Evolutionary conservation across 2,113 vertebrate genomes (phyloP), one percentile per base, ranked within the genome.

Genomic region (Charadrius vociferus): DNA sequence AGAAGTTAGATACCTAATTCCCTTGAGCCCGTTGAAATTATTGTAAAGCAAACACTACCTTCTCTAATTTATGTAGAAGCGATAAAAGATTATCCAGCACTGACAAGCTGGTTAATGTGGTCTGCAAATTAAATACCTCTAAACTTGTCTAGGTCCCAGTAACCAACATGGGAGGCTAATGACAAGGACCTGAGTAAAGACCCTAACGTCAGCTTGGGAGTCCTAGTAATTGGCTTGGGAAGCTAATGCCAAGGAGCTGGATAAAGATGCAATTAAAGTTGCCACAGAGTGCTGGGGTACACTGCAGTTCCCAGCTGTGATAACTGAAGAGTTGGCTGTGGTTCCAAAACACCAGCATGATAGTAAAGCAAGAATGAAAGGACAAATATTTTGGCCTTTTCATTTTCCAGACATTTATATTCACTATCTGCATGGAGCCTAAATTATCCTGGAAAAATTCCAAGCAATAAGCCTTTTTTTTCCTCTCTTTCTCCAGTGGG

Each of bases 401-500:
- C 29, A 53, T 95, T 93, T 96, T 86, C 86, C 89, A 96, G 91
- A 66, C 68, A 84, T 86, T 92, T 90, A 53, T 92, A 45, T 66
- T 86, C 81, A 56, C 70, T 95, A 34, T 93, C 91, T 95, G 86
- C 66, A 71, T 55, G 73, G 15, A 94, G n/a, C 68, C 86, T 95
- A 86, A 94, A 86, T 88, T 88, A 81, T 62, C 82, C 86, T 92
- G 94, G 95, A 86, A 81, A n/a, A 91, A 88, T 81, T 90, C 77
- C 96, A 86, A 95, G 80, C n/a, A 58, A 49, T 50, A 92, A 77
- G 5, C 23, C 10, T 74, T 84, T 32, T 32, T 24, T 58, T 39
- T 2, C 4, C 5, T 4, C 19, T 34, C 23, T 39, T 61, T 12
- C 59, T 95, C 2, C 0, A 93, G n/a, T 58, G 70, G 43, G 36